Base-by-base conservation (phyloP, 1,140 invertebrate genomes). In the Eriosoma lanigerum region DNA sequence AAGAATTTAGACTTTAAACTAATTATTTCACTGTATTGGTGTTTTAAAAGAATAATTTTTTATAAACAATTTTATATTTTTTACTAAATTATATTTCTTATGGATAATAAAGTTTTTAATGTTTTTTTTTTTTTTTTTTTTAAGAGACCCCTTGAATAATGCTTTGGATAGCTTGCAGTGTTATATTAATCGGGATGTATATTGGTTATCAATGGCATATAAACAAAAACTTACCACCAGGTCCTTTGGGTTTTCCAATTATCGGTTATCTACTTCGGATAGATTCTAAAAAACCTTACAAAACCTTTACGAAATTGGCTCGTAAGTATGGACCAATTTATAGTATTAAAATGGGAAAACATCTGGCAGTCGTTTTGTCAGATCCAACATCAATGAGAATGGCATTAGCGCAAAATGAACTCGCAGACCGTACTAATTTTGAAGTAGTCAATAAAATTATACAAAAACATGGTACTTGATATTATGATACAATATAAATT, bases 371-470 rank as follows among this genome's bases (percentile, higher is more conserved):
- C 1, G 88, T 95, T 1, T 83, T 96, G 2, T 89, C 92, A 0
- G 93, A 95, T 85, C 89, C 90, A 8, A 87, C 89, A 60, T 81
- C 93, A 24, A 88, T 96, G 4, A 88, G 90, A 46, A 89, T 92
- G 81, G 89, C 91, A 4, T 90, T 96, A 50, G 86, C 89, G 0
- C 90, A 90, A 83, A 91, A 93, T 29, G 87, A 84, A 1, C 91
- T 93, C 82, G 86, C 90, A 3, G 92, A 91, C 17, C 86, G 93
- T 73, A 93, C 94, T 1, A 93, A 93, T 1, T 87, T 96, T 0
- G 93, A 90, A 84, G 85, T 95, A 24, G 94, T 93, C 0, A 92
- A 95, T 84, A 94, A 93, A 52, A 92, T 96, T 15, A 94, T 95
- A 91, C 87, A 93, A 81, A 93, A 94, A 82, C 91, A 92, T 84